phyloP scores from a whole-genome alignment of 1,140 invertebrate species.

The Drosophila nigrodunni region DNA sequence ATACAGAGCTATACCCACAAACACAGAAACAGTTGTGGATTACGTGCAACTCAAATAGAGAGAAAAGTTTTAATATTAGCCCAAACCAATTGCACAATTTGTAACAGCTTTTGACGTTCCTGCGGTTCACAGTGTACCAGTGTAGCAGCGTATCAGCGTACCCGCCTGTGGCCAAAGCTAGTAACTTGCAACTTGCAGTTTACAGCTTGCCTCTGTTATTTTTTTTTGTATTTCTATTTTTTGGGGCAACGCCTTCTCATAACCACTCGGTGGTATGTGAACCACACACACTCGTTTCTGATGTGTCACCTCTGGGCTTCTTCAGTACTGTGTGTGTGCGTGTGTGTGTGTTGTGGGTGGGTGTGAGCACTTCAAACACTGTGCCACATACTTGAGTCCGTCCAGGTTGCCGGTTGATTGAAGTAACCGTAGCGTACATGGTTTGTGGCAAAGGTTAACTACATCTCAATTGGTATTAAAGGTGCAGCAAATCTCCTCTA shows the following conservation, averaged over 20 bases:
- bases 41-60: conserved; percentile 34
- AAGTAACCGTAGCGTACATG: conserved; percentile 17
- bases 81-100: conserved; percentile 82
- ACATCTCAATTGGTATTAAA: conserved; percentile 24
- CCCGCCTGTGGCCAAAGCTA: conserved; percentile 38
- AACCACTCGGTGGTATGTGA: conserved; percentile 12
- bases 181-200: conserved; percentile 23
- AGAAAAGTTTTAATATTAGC: conserved; percentile 63
- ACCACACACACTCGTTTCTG: conserved; percentile 28
- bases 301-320: conserved; percentile 62
- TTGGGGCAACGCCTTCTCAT: conserved; percentile 48
- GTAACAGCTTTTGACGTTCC: conserved; percentile 77
- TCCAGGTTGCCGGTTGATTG: conserved; percentile 27
- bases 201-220: conserved; percentile 35
- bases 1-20: conserved; percentile 51
- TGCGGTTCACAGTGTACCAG: conserved; percentile 31
- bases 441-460: conserved; percentile 31
- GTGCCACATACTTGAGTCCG: conserved; percentile 13
- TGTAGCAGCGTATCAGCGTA: conserved; percentile 27
- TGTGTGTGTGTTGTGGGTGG: conserved; percentile 38
- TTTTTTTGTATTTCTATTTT: conserved; percentile 15
- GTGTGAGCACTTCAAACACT: conserved; percentile 40
- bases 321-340: conserved; percentile 38
- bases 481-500: conserved; percentile 6
- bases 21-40: conserved; percentile 25